phyloP scores from a whole-genome alignment of 64 coral and sea anemone species.

The Trachythela sp. region DNA sequence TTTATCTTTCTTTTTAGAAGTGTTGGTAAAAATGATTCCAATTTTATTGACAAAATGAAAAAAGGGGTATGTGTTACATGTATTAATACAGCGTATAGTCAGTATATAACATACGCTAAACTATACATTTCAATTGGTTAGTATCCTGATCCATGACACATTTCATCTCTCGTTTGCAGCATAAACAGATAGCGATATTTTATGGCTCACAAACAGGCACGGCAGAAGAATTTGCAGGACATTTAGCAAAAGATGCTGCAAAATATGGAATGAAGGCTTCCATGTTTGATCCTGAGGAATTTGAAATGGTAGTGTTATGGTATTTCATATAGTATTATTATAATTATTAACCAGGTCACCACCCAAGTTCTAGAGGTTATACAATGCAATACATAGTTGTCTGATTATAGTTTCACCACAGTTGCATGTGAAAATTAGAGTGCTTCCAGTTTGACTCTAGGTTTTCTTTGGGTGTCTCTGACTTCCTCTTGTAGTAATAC shows the following conservation, averaged over 20 bases:
- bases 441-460: neutral
- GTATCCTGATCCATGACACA: too few species aligned
- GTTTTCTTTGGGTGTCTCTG: too few species aligned
- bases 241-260: slow-evolving; percentile 88
- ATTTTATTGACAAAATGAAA: slow-evolving; percentile 99
- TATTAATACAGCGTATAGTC: neutral
- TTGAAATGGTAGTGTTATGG: slow-evolving; percentile 81
- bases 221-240: slow-evolving; percentile 94
- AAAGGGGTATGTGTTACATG: slow-evolving; percentile 70
- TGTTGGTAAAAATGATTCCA: slow-evolving; percentile 49
- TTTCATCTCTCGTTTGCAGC: slow-evolving; percentile 33
- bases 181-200: slow-evolving; percentile 88
- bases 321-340: too few species aligned
- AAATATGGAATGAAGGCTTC: slow-evolving; percentile 83
- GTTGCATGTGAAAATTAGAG: too few species aligned
- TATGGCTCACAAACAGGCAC: slow-evolving; percentile 99
- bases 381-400: neutral
- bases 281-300: slow-evolving; percentile 88
- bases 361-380: too few species aligned
- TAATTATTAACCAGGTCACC: too few species aligned
- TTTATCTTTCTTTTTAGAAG: neutral
- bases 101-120: too few species aligned
- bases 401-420: too few species aligned
- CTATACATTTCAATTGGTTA: too few species aligned
- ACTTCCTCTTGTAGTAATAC: too few species aligned